These are phyloP conservation scores for Platerodrilus igneus DNA, from an alignment of 2,888 invertebrate species.

Conservation along the genomic window DNA sequence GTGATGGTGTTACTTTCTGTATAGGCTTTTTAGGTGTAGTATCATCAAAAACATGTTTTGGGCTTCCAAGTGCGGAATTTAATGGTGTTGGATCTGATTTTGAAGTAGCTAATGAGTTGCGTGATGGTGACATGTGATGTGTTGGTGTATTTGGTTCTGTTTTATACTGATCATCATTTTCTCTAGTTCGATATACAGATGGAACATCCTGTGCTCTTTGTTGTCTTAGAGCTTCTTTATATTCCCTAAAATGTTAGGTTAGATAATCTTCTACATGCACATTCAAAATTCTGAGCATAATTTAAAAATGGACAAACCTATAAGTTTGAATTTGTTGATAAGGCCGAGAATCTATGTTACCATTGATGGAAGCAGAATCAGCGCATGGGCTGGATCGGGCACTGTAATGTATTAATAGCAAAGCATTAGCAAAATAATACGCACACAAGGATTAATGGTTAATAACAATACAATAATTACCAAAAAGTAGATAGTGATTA, in stretches of 20 bases:
- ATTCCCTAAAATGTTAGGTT: slow-evolving; percentile 76
- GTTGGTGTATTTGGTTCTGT: slow-evolving; percentile 51
- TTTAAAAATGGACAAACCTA: slow-evolving; percentile 53
- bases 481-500: no score
- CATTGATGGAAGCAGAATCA: slow-evolving; percentile 56
- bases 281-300: no score
- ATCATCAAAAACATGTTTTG: slow-evolving; percentile 55
- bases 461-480: slow-evolving; percentile 1
- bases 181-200: slow-evolving; percentile 65
- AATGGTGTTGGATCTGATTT: slow-evolving; percentile 51
- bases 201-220: slow-evolving; percentile 74
- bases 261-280: no score
- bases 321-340: slow-evolving; percentile 70
- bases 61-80: slow-evolving; percentile 51
- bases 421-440: no score
- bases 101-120: slow-evolving; percentile 44
- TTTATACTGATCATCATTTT: slow-evolving; percentile 56
- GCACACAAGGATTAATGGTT: no score
- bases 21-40: slow-evolving; percentile 60
- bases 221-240: slow-evolving; percentile 83
- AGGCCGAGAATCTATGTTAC: slow-evolving; percentile 55
- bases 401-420: slow-evolving; percentile 33
- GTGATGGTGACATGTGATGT: slow-evolving; percentile 49
- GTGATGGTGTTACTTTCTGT: slow-evolving; percentile 76
- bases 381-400: slow-evolving; percentile 56